A percentile compares a stretch with the other conserved stretches of the same genome.
Evolutionary conservation across 1,140 invertebrate genomes (phyloP).

Genomic region (Drosophila sechellia): DNA sequence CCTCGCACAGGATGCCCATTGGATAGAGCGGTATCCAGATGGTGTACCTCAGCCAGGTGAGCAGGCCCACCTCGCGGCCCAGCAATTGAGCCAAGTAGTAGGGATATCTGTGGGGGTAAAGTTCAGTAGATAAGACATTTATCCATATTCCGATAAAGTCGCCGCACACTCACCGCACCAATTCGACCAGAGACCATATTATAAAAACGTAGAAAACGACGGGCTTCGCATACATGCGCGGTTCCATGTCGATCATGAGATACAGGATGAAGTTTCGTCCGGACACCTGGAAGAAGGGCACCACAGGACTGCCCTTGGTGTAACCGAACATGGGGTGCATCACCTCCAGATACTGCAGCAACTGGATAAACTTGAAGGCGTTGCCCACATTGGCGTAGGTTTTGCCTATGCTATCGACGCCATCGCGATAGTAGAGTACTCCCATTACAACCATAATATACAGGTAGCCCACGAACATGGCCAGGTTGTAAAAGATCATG

Average conservation of each 20-base stretch:
- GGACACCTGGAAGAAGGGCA: conserved; percentile 89
- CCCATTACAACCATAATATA: conserved; percentile 91
- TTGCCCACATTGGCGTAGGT: conserved; percentile 92
- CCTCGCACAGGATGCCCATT: conserved; percentile 94
- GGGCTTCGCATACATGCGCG: conserved; percentile 93
- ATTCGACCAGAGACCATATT: conserved; percentile 92
- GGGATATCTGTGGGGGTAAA: conserved; percentile 88
- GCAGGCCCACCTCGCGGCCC: conserved; percentile 89
- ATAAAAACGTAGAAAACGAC: conserved; percentile 94
- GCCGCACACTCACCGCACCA: conserved; percentile 88
- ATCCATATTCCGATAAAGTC: background rate
- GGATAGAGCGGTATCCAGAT: conserved; percentile 97
- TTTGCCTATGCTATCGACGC: conserved; percentile 89
- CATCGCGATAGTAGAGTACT: conserved; percentile 90
- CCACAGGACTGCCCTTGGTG: conserved; percentile 89
- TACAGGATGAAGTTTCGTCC: conserved; percentile 93
- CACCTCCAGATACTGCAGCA: conserved; percentile 94
- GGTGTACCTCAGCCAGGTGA: conserved; percentile 97
- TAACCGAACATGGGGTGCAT: conserved; percentile 95
- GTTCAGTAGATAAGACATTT: background rate
- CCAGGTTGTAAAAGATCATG: conserved; percentile 95
- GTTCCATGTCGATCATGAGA: conserved; percentile 92
- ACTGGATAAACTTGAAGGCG: conserved; percentile 92
- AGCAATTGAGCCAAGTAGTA: conserved; percentile 94
- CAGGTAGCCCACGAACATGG: conserved; percentile 94